Evolutionary conservation across 2,888 invertebrate species (phyloP), one percentile per base, ranked within the genome.

Genomic region (Gastracanthus pulcherrimus): DNA sequence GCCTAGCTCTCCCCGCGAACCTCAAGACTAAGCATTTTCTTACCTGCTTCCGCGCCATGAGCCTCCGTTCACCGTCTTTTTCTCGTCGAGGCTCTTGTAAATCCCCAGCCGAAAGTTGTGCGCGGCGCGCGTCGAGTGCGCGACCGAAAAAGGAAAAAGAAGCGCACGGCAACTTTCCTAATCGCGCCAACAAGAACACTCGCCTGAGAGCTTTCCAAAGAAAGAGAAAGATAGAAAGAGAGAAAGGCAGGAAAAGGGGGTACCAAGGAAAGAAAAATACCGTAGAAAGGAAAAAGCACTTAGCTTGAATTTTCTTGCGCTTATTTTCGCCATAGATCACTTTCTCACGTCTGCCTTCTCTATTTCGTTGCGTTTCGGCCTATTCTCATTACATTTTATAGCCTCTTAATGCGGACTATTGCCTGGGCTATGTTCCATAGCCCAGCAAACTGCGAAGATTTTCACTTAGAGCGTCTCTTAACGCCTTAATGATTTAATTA

Each of bases 161-260:
- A 34, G 41, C 7, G 19, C n/a, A 23, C 29, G 4, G 23, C 72
- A 76, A 80, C 80, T 80, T 71, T 70, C 51, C 36, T 69, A 69
- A 76, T 64, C 75, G 55, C n/a, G 51, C 75, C 62, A 45, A 58
- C 64, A 16, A 48, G 36, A 41, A 72, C 74, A 74, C 67, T 80
- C 36, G 6, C 48, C 19, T 29, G 19, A 62, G 45, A 67, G 41
- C 62, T 72, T 80, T 67, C 36, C 7, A n/a, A 58, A 19, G 3
- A 7, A 69, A 77, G 60, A 34, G 62, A 70, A n/a, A 55, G 48
- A 48, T 7, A 60, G 36, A n/a, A n/a, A n/a, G 45, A 38, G 23
- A n/a, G 64, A 66, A 13, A 16, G 45, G 45, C 3, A 26, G 3
- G 34, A 26, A 41, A 23, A 66, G n/a, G n/a, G n/a, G n/a, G n/a